phyloP scores from a whole-genome alignment of 2,888 invertebrate genomes.

The Caenorhabditis wallacei region DNA sequence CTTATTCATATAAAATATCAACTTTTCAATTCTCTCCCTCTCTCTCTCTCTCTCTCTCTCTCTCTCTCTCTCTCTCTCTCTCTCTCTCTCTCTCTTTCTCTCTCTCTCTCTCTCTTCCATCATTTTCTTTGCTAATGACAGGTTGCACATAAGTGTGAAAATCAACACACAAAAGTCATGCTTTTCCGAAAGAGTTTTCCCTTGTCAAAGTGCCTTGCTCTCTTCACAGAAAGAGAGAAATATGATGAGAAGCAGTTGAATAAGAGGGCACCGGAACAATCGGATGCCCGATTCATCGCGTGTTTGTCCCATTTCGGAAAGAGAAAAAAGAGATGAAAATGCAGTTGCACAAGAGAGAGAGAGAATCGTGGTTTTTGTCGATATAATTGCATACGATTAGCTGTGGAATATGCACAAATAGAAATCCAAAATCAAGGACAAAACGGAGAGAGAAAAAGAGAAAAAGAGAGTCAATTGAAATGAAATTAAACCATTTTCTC shows the following conservation, averaged over 20 bases:
- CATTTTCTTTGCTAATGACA: slow-evolving; percentile 21
- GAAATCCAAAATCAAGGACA: slow-evolving; percentile 47
- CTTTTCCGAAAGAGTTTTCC: slow-evolving; percentile 23
- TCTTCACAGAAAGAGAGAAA: slow-evolving; percentile 23
- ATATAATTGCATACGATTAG: slow-evolving; percentile 64
- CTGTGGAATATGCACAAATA: slow-evolving; percentile 38
- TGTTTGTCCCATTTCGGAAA: slow-evolving; percentile 55
- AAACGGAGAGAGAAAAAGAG: slow-evolving; percentile 12
- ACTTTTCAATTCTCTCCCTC: background rate
- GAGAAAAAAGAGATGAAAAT: background rate
- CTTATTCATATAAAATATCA: background rate
- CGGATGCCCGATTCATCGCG: slow-evolving; percentile 53
- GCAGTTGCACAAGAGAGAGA: slow-evolving; percentile 54
- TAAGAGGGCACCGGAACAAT: slow-evolving; percentile 49
- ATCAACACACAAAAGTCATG: slow-evolving; percentile 34
- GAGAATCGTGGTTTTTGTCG: slow-evolving; percentile 59
- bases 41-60: background rate
- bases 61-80: background rate
- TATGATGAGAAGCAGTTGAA: slow-evolving; percentile 47
- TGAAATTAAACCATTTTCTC: slow-evolving; percentile 28
- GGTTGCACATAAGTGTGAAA: slow-evolving; percentile 48
- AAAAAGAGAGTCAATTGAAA: slow-evolving; percentile 1
- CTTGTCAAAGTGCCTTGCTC: slow-evolving; percentile 27
- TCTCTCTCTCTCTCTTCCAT: background rate
- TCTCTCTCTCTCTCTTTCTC: background rate